A percentile compares a stretch with the other conserved stretches of the same genome.
Evolutionary conservation across 1,140 invertebrate species (phyloP).

Genomic region (Papilio helenus): DNA sequence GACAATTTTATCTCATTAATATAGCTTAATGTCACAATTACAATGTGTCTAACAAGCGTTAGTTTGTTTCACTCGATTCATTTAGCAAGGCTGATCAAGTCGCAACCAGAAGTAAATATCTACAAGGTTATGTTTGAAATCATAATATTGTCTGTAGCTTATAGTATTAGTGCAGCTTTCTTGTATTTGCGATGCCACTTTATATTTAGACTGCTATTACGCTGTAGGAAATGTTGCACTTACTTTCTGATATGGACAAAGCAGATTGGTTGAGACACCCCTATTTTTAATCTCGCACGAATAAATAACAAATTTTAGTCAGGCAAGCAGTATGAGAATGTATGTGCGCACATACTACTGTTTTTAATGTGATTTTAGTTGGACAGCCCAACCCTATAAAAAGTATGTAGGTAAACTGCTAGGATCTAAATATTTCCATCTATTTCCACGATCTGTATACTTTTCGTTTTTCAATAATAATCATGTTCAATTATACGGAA

Average conservation of each 20-base stretch:
- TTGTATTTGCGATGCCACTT: background rate
- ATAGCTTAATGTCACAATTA: conserved; percentile 7
- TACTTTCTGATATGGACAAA: background rate
- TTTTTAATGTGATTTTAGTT: too few species aligned
- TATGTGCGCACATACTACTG: too few species aligned
- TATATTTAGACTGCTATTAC: background rate
- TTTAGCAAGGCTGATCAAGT: conserved; percentile 23
- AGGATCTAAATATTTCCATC: background rate
- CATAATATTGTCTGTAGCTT: conserved; percentile 25
- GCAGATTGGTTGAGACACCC: too few species aligned
- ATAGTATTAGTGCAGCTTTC: conserved; percentile 19
- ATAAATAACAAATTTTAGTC: too few species aligned
- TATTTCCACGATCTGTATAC: background rate
- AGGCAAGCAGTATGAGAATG: too few species aligned
- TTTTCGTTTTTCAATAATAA: background rate
- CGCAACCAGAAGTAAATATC: conserved; percentile 22
- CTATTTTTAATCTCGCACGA: too few species aligned
- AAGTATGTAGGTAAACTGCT: too few species aligned
- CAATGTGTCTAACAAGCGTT: conserved; percentile 15
- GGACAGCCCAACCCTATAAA: too few species aligned
- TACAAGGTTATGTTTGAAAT: conserved; percentile 34
- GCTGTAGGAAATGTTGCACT: background rate
- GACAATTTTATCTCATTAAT: background rate
- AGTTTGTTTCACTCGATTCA: conserved; percentile 23
- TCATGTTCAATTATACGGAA: background rate